Percentiles rank a stretch among this genome's conserved stretches.
phyloP scores from a whole-genome alignment of 1,140 invertebrate genomes.

The Phymastichus coffea region DNA sequence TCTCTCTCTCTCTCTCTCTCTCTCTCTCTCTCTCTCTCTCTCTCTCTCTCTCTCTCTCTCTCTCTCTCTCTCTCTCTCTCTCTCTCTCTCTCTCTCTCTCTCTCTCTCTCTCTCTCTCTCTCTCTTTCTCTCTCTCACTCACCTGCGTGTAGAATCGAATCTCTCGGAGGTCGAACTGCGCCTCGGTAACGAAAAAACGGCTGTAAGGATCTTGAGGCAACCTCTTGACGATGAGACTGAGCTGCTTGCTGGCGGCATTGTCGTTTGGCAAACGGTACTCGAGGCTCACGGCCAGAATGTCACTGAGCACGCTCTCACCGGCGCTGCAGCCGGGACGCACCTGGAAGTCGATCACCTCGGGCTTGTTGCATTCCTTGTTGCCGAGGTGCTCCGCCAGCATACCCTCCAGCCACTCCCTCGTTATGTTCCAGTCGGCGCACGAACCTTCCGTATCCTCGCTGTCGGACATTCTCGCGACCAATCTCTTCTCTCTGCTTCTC shows the following conservation, averaged over 20 bases:
- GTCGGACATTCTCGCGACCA: constrained; percentile 53
- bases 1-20: neutral
- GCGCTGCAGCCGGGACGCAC: constrained; percentile 58
- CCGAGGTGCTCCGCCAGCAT: constrained; percentile 60
- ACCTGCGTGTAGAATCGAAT: constrained; percentile 82
- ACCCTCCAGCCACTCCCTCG: constrained; percentile 62
- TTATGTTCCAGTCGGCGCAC: constrained; percentile 45
- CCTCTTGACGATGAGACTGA: constrained; percentile 73
- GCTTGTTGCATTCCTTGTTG: constrained; percentile 44
- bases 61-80: neutral
- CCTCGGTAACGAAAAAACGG: constrained; percentile 74
- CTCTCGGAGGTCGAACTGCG: constrained; percentile 78
- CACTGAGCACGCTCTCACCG: constrained; percentile 63
- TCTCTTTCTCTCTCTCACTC: too few relatives aligned
- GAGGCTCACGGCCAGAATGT: constrained; percentile 63
- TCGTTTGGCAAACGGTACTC: constrained; percentile 51
- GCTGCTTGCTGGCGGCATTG: constrained; percentile 38
- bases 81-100: neutral
- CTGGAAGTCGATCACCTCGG: constrained; percentile 55
- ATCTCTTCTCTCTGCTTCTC: neutral
- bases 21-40: neutral
- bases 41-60: too few relatives aligned
- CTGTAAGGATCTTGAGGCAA: constrained; percentile 74
- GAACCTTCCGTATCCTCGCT: constrained; percentile 55
- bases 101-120: neutral